Evolutionary conservation across 1,140 invertebrate genomes (phyloP), one percentile per base, ranked within the genome.

Genomic region (Drosophila tani): DNA sequence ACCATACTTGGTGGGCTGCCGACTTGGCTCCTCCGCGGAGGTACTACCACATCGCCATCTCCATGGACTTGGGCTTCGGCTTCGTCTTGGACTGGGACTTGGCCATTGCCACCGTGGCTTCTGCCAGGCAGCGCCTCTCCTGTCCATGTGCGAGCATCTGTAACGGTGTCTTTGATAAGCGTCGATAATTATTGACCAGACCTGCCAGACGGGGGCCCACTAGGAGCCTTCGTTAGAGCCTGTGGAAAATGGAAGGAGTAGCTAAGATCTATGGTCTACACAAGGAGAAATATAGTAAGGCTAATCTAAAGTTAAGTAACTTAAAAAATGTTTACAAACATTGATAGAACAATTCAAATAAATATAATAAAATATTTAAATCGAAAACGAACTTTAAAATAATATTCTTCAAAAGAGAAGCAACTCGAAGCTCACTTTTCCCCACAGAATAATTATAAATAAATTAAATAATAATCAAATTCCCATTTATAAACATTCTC

Each of bases 141-240:
- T 58, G 66, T 75, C 71, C 81, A 79, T 82, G 81, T 87, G 84
- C 81, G 84, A 82, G 84, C 84, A 90, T 88, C 85, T 85, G 85
- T 90, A 90, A 90, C 85, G 85, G 85, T 90, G 85, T 71, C 85
- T 90, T 90, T 90, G 85, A 90, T 90, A 90, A 90, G 85, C 85
- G 85, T 90, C 85, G 85, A 90, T 90, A 90, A 90, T 90, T 90
- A 90, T 90, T 90, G 85, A 85, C 71, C 70, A 77, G 80, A 41
- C 74, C 46, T 63, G 63, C 55, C 75, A 59, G 74, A 62, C 56
- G 65, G 51, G 40, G 56, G 69, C 57, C 69, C 53, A 65, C 24
- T 55, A 53, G 75, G 63, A 65, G 46, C 75, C 75, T 79, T 79
- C 66, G 76, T 79, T 79, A 77, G 75, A 77, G 74, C 49, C 63